These are phyloP conservation scores for Aelia acuminata DNA, from an alignment of 2,888 invertebrate genomes.

Conservation along the genomic window DNA sequence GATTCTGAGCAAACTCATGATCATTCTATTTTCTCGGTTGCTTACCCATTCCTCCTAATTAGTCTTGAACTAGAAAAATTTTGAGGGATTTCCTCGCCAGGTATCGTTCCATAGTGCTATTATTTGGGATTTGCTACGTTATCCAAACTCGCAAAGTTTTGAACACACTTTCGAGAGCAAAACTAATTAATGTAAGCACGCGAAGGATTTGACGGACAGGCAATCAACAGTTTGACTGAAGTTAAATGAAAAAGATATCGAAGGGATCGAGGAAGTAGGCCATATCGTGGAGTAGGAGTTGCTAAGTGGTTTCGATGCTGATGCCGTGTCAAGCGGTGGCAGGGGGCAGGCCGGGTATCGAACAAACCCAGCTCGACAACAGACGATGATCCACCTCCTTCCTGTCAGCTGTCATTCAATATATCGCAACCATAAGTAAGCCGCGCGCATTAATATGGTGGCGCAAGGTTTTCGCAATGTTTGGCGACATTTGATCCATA, in stretches of 20 bases:
- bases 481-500: slow-evolving; percentile 31
- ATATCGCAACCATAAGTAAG: neutral
- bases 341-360: neutral
- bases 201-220: neutral
- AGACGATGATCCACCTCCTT: neutral
- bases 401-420: slow-evolving; percentile 33
- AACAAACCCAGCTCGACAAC: neutral
- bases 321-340: neutral
- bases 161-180: neutral
- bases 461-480: slow-evolving; percentile 15
- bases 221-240: neutral
- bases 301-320: neutral
- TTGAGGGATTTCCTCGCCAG: no score
- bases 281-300: neutral
- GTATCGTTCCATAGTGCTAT: no score
- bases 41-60: no score
- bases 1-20: no score
- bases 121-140: no score
- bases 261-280: neutral
- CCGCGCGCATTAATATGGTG: neutral
- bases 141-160: neutral
- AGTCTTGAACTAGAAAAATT: no score
- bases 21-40: no score
- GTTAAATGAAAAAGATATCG: slow-evolving; percentile 13
- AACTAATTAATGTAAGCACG: slow-evolving; percentile 15